These are phyloP conservation scores for Entomobrya proxima DNA, from an alignment of 2,888 invertebrate species.

Conservation along the genomic window DNA sequence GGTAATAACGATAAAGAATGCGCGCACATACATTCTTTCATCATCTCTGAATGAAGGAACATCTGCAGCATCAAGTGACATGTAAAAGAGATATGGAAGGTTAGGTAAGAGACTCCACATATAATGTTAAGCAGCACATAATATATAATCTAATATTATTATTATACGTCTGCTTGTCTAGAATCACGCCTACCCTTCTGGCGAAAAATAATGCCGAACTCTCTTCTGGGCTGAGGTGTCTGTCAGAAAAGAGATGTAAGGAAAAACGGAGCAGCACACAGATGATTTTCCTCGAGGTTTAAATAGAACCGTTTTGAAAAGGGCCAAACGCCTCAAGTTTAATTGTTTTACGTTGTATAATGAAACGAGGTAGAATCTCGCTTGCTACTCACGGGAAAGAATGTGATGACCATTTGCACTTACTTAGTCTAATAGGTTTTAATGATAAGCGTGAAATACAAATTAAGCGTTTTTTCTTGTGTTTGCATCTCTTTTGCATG, in stretches of 20 bases:
- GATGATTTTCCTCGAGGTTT: conserved; percentile 29
- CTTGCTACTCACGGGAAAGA: not conserved
- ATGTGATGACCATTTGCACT: conserved; percentile 24
- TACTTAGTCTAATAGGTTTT: conserved; percentile 8
- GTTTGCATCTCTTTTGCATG: not conserved
- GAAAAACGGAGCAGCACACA: conserved; percentile 1
- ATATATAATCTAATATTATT: conserved; percentile 26
- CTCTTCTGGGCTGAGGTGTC: too few relatives aligned
- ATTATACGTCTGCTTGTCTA: conserved; percentile 55
- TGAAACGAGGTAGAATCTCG: not conserved
- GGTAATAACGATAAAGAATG: conserved; percentile 6
- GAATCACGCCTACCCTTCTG: conserved; percentile 65
- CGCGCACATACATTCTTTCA: not conserved
- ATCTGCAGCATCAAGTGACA: conserved; percentile 11
- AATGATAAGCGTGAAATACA: too few relatives aligned
- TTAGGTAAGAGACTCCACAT: conserved; percentile 6
- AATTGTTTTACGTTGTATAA: conserved; percentile 57
- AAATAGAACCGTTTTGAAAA: conserved; percentile 33
- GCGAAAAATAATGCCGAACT: conserved; percentile 48
- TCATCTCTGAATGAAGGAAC: not conserved
- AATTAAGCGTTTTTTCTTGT: not conserved
- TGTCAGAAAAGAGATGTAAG: too few relatives aligned
- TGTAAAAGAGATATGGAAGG: not conserved
- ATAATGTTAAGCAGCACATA: not conserved
- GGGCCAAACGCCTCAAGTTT: conserved; percentile 58